A percentile compares a stretch with the other conserved stretches of the same genome.
Evolutionary conservation across 2,113 vertebrate species (phyloP).

Genomic region (Phalacrocorax brasilianus): DNA sequence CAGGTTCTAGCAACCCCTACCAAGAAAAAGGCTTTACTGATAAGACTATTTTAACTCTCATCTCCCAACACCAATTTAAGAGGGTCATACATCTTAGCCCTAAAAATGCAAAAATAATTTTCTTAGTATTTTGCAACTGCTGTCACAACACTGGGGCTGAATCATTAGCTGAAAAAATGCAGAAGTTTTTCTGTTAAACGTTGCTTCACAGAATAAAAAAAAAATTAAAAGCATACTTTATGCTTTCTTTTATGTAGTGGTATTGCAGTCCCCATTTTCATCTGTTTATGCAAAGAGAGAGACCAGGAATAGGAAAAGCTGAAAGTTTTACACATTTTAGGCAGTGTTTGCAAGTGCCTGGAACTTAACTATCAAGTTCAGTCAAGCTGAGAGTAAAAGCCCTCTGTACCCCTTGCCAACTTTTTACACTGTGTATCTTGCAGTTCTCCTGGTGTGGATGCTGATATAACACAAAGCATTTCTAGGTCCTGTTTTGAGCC

Average conservation of each 20-base stretch:
- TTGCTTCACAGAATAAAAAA: neutral
- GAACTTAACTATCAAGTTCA: neutral
- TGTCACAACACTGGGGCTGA: neutral
- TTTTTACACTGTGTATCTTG: fast-evolving
- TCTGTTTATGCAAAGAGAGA: neutral
- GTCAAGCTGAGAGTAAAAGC: neutral
- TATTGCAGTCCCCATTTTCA: neutral
- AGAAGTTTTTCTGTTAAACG: neutral
- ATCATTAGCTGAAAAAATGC: neutral
- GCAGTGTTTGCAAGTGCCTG: neutral
- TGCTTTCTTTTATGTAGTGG: neutral
- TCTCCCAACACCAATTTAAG: neutral
- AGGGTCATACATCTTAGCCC: neutral
- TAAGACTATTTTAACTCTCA: neutral
- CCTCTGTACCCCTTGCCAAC: neutral
- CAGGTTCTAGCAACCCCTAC: neutral
- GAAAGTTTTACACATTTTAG: neutral
- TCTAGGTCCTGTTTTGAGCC: neutral
- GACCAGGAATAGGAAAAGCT: neutral
- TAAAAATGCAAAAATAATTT: neutral
- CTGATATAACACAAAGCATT: neutral
- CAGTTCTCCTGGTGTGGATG: neutral
- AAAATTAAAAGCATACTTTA: neutral
- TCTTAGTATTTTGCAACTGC: neutral
- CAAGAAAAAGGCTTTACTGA: neutral